Evolutionary conservation across 2,888 invertebrate species (phyloP).

Genomic region (Zaprionus lineosus): DNA sequence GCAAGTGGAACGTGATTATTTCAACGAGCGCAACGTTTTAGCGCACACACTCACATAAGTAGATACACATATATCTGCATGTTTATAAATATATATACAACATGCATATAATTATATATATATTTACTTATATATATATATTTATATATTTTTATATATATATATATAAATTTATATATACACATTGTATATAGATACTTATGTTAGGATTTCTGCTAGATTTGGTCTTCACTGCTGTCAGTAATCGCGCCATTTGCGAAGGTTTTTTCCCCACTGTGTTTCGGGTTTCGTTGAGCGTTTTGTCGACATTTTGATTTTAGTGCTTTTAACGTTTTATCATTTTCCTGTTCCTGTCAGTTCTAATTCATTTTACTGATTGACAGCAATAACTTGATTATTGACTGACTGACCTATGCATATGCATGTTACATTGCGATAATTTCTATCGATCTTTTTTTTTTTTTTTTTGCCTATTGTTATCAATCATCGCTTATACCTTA

Average conservation of each 20-base stretch:
- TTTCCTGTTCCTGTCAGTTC: slow-evolving; percentile 46
- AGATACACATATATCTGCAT: background rate
- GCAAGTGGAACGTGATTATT: slow-evolving; percentile 82
- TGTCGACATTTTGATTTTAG: slow-evolving; percentile 4
- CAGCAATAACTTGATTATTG: slow-evolving; percentile 36
- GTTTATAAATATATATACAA: background rate
- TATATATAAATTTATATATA: background rate
- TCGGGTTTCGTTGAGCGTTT: slow-evolving; percentile 6
- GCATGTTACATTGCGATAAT: slow-evolving; percentile 21
- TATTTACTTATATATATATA: slow-evolving; percentile 13
- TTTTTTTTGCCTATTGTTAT: too few relatives aligned
- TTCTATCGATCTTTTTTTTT: slow-evolving; percentile 18
- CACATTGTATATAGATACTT: slow-evolving; percentile 19
- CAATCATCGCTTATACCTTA: background rate
- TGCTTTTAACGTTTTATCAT: too few relatives aligned
- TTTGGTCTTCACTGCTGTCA: slow-evolving; percentile 18
- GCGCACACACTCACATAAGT: slow-evolving; percentile 13
- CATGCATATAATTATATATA: background rate
- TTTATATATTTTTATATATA: slow-evolving; percentile 39
- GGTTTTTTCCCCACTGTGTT: slow-evolving; percentile 53
- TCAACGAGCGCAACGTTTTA: slow-evolving; percentile 63
- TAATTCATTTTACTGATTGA: slow-evolving; percentile 27
- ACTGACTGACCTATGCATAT: slow-evolving; percentile 22
- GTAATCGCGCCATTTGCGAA: slow-evolving; percentile 49
- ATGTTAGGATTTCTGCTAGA: slow-evolving; percentile 32